phyloP scores from a whole-genome alignment of 2,888 invertebrate genomes.

The Tachina lurida region DNA sequence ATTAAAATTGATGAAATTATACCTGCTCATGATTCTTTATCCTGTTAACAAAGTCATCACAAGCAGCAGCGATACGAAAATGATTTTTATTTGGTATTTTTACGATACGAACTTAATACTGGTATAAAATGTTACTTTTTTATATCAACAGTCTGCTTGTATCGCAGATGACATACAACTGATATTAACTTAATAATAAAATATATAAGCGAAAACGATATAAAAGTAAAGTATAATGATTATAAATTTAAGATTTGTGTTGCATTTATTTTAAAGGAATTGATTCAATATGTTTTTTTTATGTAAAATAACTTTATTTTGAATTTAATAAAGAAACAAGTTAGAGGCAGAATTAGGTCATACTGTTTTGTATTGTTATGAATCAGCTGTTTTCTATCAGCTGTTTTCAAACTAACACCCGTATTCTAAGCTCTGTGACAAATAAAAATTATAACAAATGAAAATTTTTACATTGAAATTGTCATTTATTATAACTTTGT shows the following conservation, averaged over 20 bases:
- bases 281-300: no score
- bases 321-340: no score
- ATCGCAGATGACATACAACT: slow-evolving; percentile 37
- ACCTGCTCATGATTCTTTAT: slow-evolving; percentile 49
- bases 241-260: not conserved
- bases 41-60: slow-evolving; percentile 48
- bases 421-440: no score
- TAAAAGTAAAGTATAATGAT: not conserved
- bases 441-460: no score
- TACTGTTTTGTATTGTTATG: no score
- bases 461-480: no score
- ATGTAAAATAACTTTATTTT: no score
- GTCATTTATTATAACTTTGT: no score
- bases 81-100: slow-evolving; percentile 10
- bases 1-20: slow-evolving; percentile 69
- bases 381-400: no score
- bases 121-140: not conserved
- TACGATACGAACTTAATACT: slow-evolving; percentile 34
- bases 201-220: not conserved
- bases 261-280: no score
- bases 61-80: not conserved
- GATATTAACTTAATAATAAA: slow-evolving; percentile 33
- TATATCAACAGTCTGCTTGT: slow-evolving; percentile 34
- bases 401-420: no score
- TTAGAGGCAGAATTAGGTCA: no score